Conservation (phyloP, 2,113 vertebrate genomes). For the Kryptolebias marmoratus region DNA sequence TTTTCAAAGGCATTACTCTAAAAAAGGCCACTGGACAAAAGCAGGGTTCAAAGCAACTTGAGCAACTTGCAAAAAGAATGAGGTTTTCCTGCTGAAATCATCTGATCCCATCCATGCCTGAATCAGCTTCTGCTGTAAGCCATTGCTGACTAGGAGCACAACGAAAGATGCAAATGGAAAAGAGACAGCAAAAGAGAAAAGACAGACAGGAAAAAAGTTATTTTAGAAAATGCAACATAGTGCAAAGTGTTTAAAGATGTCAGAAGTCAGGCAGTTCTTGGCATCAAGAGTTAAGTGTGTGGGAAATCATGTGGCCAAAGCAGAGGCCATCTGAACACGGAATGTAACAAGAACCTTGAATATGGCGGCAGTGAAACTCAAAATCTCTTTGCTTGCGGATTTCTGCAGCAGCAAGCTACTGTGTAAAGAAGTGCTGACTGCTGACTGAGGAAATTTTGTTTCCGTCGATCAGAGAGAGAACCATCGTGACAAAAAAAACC, state of each 20-base stretch:
- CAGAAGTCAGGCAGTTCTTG: slow-evolving; percentile 65
- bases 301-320: slow-evolving; percentile 58
- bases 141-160: slow-evolving; percentile 60
- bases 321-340: slow-evolving; percentile 59
- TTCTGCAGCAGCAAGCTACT: slow-evolving; percentile 71
- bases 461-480: slow-evolving; percentile 68
- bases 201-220: slow-evolving; percentile 49
- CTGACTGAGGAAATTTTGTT: slow-evolving; percentile 68
- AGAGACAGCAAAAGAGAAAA: slow-evolving; percentile 37
- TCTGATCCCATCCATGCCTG: slow-evolving; percentile 74
- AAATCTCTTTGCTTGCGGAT: slow-evolving; percentile 69
- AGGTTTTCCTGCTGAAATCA: slow-evolving; percentile 78
- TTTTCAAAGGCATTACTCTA: slow-evolving; percentile 71
- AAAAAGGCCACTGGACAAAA: slow-evolving; percentile 72
- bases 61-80: slow-evolving; percentile 74
- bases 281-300: slow-evolving; percentile 42
- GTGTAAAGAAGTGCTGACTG: slow-evolving; percentile 72
- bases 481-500: slow-evolving; percentile 66
- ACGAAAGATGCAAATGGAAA: slow-evolving; percentile 62
- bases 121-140: slow-evolving; percentile 77
- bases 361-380: slow-evolving; percentile 59
- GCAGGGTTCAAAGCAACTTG: slow-evolving; percentile 63
- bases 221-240: slow-evolving; percentile 55
- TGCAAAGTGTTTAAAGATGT: slow-evolving; percentile 74
- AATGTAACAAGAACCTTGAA: slow-evolving; percentile 65